Base-by-base conservation (phyloP, 2,888 invertebrate species). In the Gerris lacustris region DNA sequence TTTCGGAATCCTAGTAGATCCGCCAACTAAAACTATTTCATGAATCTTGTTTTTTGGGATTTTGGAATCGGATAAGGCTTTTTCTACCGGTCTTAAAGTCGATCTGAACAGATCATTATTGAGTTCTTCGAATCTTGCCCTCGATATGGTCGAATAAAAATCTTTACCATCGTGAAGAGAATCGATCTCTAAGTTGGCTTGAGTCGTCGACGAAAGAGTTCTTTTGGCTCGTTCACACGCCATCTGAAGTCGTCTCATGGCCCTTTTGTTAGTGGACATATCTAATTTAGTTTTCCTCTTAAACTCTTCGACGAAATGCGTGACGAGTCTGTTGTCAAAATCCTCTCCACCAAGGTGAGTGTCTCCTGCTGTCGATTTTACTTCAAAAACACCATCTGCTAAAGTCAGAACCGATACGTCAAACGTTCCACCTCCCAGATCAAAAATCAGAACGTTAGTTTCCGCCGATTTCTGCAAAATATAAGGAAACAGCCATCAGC, bases 1-100 rank as follows among this genome's bases (percentile, higher is more conserved):
- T 79, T 85, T 87, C 15, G 88, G 88, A 72, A 88, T 87, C 77
- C 88, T 83, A 15, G 88, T 88, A 44, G 87, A 87, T 15, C 88
- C 88, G 69, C 88, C 88, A 9, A 86, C 82, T 79, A 85, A 76
- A 47, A 87, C 85, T 18, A 87, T 83, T 67, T 84, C 84, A 73
- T 83, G 77, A 62, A 89, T 84, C 76, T 79, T 77, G 55, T 78
- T 78, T 78, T 86, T 87, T 76, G 82, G 81, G 76, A 88, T 78
- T 79, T 86, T 86, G 31, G 87, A 86, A 79, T 88, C 87, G 55
- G 82, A 79, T 64, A 89, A 77, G 1, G 87, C 82, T 76, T 86
- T 86, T 78, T 87, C 87, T 5, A 88, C 87, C 4, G 87, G 87
- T 67, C 84, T 85, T 75, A 88, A 76, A 0, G 87, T 87, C 66